Evolutionary conservation across 2,797 vertebrate genomes (phyloP).

Genomic region (Gymnocypris eckloni): DNA sequence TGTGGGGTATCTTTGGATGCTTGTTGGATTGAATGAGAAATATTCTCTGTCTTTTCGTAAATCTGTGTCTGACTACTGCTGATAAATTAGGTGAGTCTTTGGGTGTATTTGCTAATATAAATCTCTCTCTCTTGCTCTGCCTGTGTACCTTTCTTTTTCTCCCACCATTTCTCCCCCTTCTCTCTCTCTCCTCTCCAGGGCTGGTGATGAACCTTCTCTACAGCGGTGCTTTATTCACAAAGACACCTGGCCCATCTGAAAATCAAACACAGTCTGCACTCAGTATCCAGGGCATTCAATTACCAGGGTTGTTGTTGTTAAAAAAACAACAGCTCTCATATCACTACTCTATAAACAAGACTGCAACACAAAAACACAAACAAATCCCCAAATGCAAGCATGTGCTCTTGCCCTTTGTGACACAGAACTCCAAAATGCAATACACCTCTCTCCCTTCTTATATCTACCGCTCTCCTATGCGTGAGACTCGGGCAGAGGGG

Average conservation of each 20-base stretch:
- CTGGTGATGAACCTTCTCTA: constrained; percentile 45
- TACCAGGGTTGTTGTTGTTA: constrained; percentile 43
- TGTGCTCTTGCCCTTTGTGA: constrained; percentile 40
- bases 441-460: neutral
- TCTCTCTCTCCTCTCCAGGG: constrained; percentile 56
- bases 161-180: constrained; percentile 39
- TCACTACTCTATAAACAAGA: constrained; percentile 40
- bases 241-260: constrained; percentile 58
- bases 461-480: constrained; percentile 19
- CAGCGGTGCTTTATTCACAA: constrained; percentile 51
- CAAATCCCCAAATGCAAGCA: constrained; percentile 42
- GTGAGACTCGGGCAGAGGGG: neutral
- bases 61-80: constrained; percentile 56
- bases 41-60: constrained; percentile 14
- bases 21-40: neutral
- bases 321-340: constrained; percentile 29
- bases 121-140: neutral
- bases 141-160: constrained; percentile 14
- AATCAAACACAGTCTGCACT: constrained; percentile 60
- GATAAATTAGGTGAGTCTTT: constrained; percentile 24
- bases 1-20: neutral
- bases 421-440: constrained; percentile 38
- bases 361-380: constrained; percentile 14
- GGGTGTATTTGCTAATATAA: constrained; percentile 39
- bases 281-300: constrained; percentile 54